Conservation (phyloP, 2,797 vertebrate species). For the Naso thynnoides region DNA sequence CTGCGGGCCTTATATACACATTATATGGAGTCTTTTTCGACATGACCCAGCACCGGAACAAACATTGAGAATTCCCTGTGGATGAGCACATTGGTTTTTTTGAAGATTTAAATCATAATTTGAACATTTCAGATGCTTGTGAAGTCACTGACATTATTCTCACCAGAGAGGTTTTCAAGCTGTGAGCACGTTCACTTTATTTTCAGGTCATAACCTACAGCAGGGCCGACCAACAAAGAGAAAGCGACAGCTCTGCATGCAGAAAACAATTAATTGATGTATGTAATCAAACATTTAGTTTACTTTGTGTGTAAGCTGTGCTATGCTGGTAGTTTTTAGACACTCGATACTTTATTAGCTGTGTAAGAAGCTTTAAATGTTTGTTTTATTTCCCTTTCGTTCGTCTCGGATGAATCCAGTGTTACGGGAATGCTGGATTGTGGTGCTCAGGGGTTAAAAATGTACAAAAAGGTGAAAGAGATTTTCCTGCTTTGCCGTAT, state of each 20-base stretch:
- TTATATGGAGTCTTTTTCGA: no score
- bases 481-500: constrained; percentile 81
- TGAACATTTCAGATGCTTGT: constrained; percentile 56
- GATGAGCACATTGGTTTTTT: no score
- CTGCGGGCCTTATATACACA: no score
- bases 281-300: constrained; percentile 77
- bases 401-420: constrained; percentile 85
- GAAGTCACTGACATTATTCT: constrained; percentile 58
- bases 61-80: no score
- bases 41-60: no score
- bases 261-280: constrained; percentile 56
- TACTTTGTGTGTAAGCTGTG: constrained; percentile 82
- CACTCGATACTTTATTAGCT: constrained; percentile 67
- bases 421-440: constrained; percentile 84
- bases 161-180: constrained; percentile 76
- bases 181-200: constrained; percentile 44
- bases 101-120: constrained; percentile 34
- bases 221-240: constrained; percentile 55
- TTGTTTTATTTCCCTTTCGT: constrained; percentile 72
- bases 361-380: constrained; percentile 78
- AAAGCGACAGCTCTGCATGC: constrained; percentile 53
- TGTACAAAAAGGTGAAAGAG: constrained; percentile 71
- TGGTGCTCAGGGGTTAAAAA: constrained; percentile 89
- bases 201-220: constrained; percentile 28
- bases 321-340: constrained; percentile 84